These are phyloP conservation scores for Batillaria attramentaria DNA, from an alignment of 1,140 invertebrate genomes.

Conservation along the genomic window DNA sequence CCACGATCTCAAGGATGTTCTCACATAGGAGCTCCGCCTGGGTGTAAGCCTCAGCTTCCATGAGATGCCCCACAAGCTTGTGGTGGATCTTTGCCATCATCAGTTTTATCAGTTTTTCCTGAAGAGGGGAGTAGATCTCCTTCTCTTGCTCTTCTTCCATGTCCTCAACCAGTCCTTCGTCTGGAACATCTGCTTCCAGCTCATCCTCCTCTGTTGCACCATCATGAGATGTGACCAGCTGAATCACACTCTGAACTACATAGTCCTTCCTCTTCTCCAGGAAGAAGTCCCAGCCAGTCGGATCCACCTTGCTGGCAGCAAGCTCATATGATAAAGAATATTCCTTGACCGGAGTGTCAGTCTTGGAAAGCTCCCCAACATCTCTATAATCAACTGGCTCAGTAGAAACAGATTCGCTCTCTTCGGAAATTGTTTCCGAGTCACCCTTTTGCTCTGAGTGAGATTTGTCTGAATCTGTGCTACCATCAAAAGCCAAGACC, in stretches of 20 bases:
- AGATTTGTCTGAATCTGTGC: conserved; percentile 19
- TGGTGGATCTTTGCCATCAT: conserved; percentile 61
- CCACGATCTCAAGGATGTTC: conserved; percentile 61
- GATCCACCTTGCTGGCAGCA: conserved; percentile 60
- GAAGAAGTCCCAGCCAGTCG: conserved; percentile 65
- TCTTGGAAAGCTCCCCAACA: conserved; percentile 38
- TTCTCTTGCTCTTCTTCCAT: conserved; percentile 46
- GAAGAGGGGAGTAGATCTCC: conserved; percentile 61
- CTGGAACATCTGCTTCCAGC: neutral
- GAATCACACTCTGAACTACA: conserved; percentile 58
- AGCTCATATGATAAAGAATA: conserved; percentile 62
- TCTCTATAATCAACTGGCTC: conserved; percentile 26
- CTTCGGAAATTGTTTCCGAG: conserved; percentile 41
- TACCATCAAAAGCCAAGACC: conserved; percentile 43
- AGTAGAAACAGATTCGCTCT: conserved; percentile 41
- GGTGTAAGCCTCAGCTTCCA: conserved; percentile 55
- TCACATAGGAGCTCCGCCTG: conserved; percentile 63
- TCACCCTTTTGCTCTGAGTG: conserved; percentile 30
- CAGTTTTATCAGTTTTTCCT: conserved; percentile 61
- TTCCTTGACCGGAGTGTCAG: conserved; percentile 58
- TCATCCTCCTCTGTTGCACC: neutral
- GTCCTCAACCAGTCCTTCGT: conserved; percentile 28
- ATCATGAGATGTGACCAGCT: conserved; percentile 42
- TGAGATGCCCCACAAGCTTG: conserved; percentile 58
- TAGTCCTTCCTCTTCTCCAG: conserved; percentile 59